Percentiles rank a stretch among this genome's conserved stretches.
Conservation (phyloP, 1,140 invertebrate genomes). For the Drosophila yakuba region DNA sequence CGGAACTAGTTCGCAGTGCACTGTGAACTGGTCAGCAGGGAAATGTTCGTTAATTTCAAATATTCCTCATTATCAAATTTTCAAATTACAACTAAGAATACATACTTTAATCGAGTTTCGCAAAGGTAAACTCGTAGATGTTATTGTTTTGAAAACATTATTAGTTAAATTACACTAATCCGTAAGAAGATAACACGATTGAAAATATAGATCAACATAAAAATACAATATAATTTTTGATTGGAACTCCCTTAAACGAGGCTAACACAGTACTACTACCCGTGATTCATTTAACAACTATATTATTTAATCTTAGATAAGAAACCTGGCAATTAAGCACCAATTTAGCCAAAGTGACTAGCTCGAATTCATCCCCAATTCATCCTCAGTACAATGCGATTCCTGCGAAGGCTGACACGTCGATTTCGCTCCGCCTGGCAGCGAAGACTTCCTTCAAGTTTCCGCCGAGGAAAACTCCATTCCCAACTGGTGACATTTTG, state of each 20-base stretch:
- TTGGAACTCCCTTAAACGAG: too few species aligned
- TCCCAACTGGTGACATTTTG: constrained; percentile 20
- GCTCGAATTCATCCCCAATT: not conserved
- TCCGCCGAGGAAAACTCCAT: constrained; percentile 14
- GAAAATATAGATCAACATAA: too few species aligned
- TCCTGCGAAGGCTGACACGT: constrained; percentile 20
- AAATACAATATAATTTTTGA: too few species aligned
- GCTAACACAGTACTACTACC: not conserved
- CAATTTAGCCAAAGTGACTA: constrained; percentile 7
- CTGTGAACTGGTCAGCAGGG: not conserved
- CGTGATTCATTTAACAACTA: not conserved
- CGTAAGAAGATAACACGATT: too few species aligned
- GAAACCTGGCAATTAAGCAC: constrained; percentile 16
- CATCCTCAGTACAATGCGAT: constrained; percentile 22
- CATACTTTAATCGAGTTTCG: too few species aligned
- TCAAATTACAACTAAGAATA: too few species aligned
- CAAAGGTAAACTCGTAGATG: too few species aligned
- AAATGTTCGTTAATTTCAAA: not conserved
- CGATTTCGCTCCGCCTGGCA: constrained; percentile 4
- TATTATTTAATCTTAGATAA: constrained; percentile 35
- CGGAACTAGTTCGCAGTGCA: constrained; percentile 6
- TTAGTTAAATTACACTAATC: too few species aligned
- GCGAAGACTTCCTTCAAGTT: constrained; percentile 3
- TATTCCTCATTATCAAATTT: too few species aligned
- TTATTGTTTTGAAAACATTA: too few species aligned